Evolutionary conservation across 2,888 invertebrate species (phyloP).

Genomic region (Cheilosia soror): DNA sequence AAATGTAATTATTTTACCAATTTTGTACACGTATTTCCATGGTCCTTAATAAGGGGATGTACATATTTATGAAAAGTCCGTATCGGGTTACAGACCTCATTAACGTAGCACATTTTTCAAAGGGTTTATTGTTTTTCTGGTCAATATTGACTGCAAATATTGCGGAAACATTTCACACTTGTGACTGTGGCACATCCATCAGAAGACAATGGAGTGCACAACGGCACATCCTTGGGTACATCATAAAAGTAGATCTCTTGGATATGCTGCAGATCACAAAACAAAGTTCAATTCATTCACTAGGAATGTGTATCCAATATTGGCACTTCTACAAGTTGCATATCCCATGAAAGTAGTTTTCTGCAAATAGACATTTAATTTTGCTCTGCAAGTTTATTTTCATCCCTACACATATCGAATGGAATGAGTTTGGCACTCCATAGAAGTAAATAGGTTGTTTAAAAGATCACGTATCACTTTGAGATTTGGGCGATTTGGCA

Average conservation of each 20-base stretch:
- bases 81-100: too few relatives aligned
- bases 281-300: constrained; percentile 38
- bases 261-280: constrained; percentile 36
- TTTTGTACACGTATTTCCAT: too few relatives aligned
- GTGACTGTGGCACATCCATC: neutral
- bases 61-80: too few relatives aligned
- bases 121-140: too few relatives aligned
- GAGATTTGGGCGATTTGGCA: neutral
- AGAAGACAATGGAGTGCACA: neutral
- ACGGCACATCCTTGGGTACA: constrained; percentile 24
- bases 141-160: neutral
- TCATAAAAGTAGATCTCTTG: constrained; percentile 3
- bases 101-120: too few relatives aligned
- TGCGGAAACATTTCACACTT: constrained; percentile 1
- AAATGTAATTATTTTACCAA: too few relatives aligned
- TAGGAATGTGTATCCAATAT: constrained; percentile 11
- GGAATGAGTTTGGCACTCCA: constrained; percentile 14
- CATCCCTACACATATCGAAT: constrained; percentile 26
- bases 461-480: constrained; percentile 43
- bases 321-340: constrained; percentile 20
- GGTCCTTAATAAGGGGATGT: too few relatives aligned
- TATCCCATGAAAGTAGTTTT: constrained; percentile 57
- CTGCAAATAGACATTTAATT: constrained; percentile 43
- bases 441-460: constrained; percentile 12
- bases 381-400: constrained; percentile 47